phyloP scores from a whole-genome alignment of 2,888 invertebrate genomes.

The Drosophila trichaetosa region DNA sequence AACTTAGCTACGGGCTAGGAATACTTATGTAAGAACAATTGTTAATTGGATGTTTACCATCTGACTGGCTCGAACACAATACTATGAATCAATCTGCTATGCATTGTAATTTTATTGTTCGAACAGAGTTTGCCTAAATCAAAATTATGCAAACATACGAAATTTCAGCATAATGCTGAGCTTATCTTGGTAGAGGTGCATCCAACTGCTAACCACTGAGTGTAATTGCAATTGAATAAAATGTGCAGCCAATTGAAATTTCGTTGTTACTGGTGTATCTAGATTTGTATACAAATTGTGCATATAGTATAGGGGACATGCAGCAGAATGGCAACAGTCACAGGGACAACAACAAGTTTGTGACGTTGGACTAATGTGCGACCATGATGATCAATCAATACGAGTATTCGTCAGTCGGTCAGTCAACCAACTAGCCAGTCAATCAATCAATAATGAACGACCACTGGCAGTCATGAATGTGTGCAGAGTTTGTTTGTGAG shows the following conservation, averaged over 20 bases:
- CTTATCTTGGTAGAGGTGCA: background rate
- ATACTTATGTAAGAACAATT: background rate
- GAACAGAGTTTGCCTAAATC: background rate
- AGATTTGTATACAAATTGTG: background rate
- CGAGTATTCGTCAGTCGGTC: slow-evolving; percentile 64
- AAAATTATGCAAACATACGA: background rate
- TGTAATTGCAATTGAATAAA: background rate
- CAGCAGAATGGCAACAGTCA: slow-evolving; percentile 13
- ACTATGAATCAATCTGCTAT: background rate
- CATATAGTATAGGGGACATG: background rate
- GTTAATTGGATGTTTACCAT: background rate
- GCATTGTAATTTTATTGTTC: background rate
- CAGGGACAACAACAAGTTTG: slow-evolving; percentile 11
- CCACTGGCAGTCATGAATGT: slow-evolving; percentile 11
- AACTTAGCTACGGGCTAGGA: background rate
- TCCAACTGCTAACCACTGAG: background rate
- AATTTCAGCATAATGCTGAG: background rate
- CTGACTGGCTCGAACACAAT: background rate
- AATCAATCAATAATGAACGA: slow-evolving; percentile 62
- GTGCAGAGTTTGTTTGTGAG: background rate
- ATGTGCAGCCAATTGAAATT: background rate
- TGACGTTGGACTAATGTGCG: slow-evolving; percentile 48
- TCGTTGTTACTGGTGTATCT: background rate
- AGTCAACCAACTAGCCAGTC: slow-evolving; percentile 58
- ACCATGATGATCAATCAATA: slow-evolving; percentile 60